Evolutionary conservation across 2,888 invertebrate species (phyloP).

Genomic region (Eumerus sabulonum): DNA sequence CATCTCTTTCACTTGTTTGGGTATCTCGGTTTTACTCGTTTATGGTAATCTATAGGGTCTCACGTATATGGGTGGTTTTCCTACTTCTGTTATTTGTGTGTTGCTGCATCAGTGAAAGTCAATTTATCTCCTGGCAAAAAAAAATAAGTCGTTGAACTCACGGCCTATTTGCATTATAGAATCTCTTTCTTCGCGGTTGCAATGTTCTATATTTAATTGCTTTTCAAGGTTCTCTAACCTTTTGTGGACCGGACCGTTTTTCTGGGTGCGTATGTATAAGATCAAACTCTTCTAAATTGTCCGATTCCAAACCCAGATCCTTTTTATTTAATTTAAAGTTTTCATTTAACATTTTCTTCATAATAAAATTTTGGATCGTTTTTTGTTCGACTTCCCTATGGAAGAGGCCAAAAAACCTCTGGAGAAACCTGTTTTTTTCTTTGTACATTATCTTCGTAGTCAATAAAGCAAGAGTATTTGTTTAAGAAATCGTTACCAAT

Average conservation of each 20-base stretch:
- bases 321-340: not conserved
- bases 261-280: not conserved
- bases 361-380: conserved; percentile 1
- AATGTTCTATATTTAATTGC: too few species aligned
- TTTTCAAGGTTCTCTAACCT: conserved; percentile 1
- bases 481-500: too few species aligned
- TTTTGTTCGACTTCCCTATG: not conserved
- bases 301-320: not conserved
- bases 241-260: not conserved
- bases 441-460: too few species aligned
- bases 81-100: conserved; percentile 12
- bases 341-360: not conserved
- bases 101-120: too few species aligned
- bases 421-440: conserved; percentile 16
- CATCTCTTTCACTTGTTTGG: too few species aligned
- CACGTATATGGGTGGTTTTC: conserved; percentile 11
- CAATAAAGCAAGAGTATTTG: too few species aligned
- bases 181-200: too few species aligned
- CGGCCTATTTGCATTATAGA: too few species aligned
- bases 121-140: too few species aligned
- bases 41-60: conserved; percentile 15
- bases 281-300: not conserved
- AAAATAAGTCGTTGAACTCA: too few species aligned
- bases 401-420: conserved; percentile 10
- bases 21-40: not conserved